Evolutionary conservation across 1,140 invertebrate genomes (phyloP), one percentile per base, ranked within the genome.

Genomic region (Drosophila equinoxialis): DNA sequence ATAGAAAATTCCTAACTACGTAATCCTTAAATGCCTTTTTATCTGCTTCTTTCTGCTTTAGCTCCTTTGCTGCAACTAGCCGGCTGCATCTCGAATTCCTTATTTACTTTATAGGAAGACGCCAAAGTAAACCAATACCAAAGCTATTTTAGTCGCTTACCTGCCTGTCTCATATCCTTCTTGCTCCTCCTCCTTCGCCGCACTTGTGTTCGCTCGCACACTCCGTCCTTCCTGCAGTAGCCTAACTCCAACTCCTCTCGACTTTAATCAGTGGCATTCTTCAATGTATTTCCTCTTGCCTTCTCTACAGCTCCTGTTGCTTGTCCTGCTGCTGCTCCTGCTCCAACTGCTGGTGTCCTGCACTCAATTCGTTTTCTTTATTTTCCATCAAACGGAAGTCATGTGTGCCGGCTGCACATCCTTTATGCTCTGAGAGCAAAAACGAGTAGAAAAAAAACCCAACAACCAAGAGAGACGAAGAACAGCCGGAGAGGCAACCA

Each of bases 201-300:
- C 1, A 37, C 26, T 30, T 37, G 11, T 39, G 37, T 39, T 17
- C 42, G 62, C 45, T 54, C 20, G 17, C 35, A 23, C 13, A 23
- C 20, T 20, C 8, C 61, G 11, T 39, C 61, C 35, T 14, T 35
- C 23, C 61, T 45, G n/a, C 65, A 20, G 30, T 30, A 6, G 10
- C 37, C 41, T 39, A 39, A 11, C 30, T 30, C 37, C 37, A 11
- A 39, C n/a, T 42, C 68, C 58, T 58, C 60, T 75, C 73, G 79
- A 81, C 82, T 86, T 86, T 86, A 86, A 86, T 81, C 82, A 86
- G 82, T 86, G 71, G 82, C 82, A 86, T 86, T 86, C 82, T 86
- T 71, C 57, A 68, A 65, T 83, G 69, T 75, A 58, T 11, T 64
- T 41, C 51, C 48, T 13, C 45, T 63, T 63, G 14, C 55, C 58